Evolutionary conservation across 2,113 vertebrate species (phyloP), one percentile per base, ranked within the genome.

Genomic region (Platanista minor): DNA sequence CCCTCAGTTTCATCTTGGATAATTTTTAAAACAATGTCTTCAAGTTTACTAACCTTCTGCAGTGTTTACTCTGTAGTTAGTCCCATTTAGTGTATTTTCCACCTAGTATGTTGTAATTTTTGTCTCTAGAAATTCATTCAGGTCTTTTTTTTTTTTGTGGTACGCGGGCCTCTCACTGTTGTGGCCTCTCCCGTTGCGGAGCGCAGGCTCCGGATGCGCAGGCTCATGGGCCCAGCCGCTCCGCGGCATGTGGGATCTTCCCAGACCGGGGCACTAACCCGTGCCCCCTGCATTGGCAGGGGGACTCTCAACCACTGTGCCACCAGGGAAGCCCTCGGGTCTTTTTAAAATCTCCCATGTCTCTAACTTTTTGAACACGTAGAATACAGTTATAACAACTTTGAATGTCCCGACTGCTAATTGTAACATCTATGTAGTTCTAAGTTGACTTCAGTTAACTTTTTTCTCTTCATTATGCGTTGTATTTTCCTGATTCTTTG

Each of bases 401-500:
- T 90, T 61, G 49, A 94, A 75, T 89, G 33, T 82, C 54, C 54
- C 91, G 39, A 89, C 31, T 95, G 54, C 52, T 85, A 67, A 89
- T 94, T 62, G 80, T 91, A 86, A 72, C 46, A 81, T 54, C 36
- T 81, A 23, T 87, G 23, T 95, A 88, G 13, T 75, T 82, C 25
- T 59, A 39, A 46, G 74, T 46, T 87, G n/a, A 8, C 64, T 66
- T 81, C 33, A 29, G 1, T 66, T 80, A 31, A 52, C 62, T 69
- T 69, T 85, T 84, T 14, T 91, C 43, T 74, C 10, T 52, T 92
- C 5, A 6, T 78, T 84, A 72, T 59, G 23, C 33, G 17, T 21
- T 21, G 18, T 91, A 64, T 95, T 90, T 95, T 80, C 83, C 77
- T 57, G n/a, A 83, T 91, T 91, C n/a, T 94, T 81, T 69, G n/a